Evolutionary conservation across 2,888 invertebrate species (phyloP).

Genomic region (Eudasyphora cyanicolor): DNA sequence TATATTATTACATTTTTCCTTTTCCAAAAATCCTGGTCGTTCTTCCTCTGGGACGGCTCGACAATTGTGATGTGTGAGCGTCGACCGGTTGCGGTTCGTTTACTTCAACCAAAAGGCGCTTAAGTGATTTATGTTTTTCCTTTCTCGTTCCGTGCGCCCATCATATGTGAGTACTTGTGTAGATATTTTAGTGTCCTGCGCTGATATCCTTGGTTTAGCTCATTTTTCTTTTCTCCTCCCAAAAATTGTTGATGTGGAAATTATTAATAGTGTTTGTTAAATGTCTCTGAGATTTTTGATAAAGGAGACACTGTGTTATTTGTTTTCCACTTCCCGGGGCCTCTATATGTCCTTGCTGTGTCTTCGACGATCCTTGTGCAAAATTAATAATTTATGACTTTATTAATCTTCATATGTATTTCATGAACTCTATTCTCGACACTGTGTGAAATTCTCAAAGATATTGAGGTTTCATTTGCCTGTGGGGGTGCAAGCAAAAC

Average conservation of each 20-base stretch:
- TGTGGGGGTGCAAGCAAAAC: neutral
- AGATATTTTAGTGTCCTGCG: neutral
- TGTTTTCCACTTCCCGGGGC: neutral
- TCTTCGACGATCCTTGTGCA: neutral
- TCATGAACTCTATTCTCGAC: conserved; percentile 18
- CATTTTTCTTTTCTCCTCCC: conserved; percentile 16
- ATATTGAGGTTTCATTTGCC: neutral
- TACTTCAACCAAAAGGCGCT: conserved; percentile 41
- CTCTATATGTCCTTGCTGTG: neutral
- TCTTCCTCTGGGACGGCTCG: conserved; percentile 10
- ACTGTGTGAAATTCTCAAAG: neutral
- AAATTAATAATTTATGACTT: conserved; percentile 55
- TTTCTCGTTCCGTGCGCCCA: neutral
- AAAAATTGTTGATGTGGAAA: conserved; percentile 53
- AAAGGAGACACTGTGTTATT: neutral
- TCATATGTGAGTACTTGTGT: conserved; percentile 30
- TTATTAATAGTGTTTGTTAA: conserved; percentile 56
- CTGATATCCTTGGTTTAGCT: neutral
- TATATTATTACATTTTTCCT: conserved; percentile 45
- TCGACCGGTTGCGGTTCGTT: conserved; percentile 33
- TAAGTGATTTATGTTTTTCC: conserved; percentile 52
- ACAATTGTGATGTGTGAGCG: conserved; percentile 28
- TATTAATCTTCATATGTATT: conserved; percentile 45
- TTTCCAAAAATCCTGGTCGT: conserved; percentile 13
- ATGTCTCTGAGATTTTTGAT: conserved; percentile 15